Base-by-base conservation (phyloP, 2,888 invertebrate genomes). In the Tinea semifulvella region DNA sequence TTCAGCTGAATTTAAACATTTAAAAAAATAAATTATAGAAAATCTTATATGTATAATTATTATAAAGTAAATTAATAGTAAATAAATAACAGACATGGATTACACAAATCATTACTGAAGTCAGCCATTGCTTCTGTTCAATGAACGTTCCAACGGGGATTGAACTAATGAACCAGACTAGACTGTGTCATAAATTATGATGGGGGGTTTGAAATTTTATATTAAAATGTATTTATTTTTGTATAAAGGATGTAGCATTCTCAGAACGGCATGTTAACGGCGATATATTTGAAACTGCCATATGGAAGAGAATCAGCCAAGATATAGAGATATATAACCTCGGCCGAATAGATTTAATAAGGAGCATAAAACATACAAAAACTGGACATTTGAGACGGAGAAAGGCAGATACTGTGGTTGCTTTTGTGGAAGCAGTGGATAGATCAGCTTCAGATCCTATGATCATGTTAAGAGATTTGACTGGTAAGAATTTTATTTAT, bases 361-460 rank as follows among this genome's bases (percentile, higher is more conserved):
- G 65, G 48, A 49, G 50, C 1, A 66, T 79, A 3, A 79, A 79
- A 56, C 62, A 72, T 45, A 70, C 73, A 1, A 47, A 69, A 2
- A 50, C 61, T 45, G 75, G 76, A 2, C 64, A 66, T 47, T 51
- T 75, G n/a, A 56, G 58, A 31, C 60, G 56, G 44, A 63, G 63
- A 40, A 80, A 80, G 49, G 80, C 80, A 18, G 67, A 76, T 48
- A 60, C 54, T 36, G 63, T 80, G 2, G 63, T 61, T 27, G 79
- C 71, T 39, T 71, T 73, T 63, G 62, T 80, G 42, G 80, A 80
- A 49, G 58, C 67, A 45, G 61, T 80, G 4, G 80, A 80, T 49
- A 66, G 79, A 57, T 77, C 77, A 46, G 74, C 60, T 3, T 67
- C 57, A 40, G 77, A 80, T 52, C 75, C 79, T 22, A 56, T 79